A percentile compares a stretch with the other conserved stretches of the same genome.
Evolutionary conservation across 2,113 vertebrate genomes (phyloP).

Genomic region (Phalacrocorax aristotelis): DNA sequence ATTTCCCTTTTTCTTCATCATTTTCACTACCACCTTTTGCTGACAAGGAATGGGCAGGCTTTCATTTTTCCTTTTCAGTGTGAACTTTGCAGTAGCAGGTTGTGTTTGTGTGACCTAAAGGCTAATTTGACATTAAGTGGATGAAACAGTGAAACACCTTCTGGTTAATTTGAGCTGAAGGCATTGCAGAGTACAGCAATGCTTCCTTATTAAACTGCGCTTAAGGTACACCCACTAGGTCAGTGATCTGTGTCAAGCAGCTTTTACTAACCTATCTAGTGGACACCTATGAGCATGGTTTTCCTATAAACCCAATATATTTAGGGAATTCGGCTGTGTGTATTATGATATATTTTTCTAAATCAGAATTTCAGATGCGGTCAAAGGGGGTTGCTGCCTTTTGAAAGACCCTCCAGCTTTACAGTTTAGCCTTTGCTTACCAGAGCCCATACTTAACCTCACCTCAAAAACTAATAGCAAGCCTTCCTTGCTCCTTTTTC

Average conservation of each 20-base stretch:
- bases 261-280: fast-evolving
- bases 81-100: not conserved
- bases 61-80: not conserved
- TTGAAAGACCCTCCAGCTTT: not conserved
- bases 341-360: not conserved
- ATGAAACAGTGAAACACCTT: not conserved
- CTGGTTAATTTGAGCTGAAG: not conserved
- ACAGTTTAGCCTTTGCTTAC: not conserved
- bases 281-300: not conserved
- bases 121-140: not conserved
- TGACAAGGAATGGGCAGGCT: not conserved
- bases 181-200: not conserved
- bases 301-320: not conserved
- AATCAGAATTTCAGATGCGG: not conserved
- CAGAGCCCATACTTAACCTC: not conserved
- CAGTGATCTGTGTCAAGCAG: not conserved
- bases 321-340: not conserved
- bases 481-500: not conserved
- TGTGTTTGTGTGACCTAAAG: not conserved
- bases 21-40: not conserved
- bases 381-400: not conserved
- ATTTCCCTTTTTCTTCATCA: not conserved
- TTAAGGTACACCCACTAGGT: not conserved
- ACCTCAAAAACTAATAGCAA: not conserved
- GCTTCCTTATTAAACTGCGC: not conserved